Evolutionary conservation across 2,888 invertebrate genomes (phyloP).

Genomic region (Laspeyria flexula): DNA sequence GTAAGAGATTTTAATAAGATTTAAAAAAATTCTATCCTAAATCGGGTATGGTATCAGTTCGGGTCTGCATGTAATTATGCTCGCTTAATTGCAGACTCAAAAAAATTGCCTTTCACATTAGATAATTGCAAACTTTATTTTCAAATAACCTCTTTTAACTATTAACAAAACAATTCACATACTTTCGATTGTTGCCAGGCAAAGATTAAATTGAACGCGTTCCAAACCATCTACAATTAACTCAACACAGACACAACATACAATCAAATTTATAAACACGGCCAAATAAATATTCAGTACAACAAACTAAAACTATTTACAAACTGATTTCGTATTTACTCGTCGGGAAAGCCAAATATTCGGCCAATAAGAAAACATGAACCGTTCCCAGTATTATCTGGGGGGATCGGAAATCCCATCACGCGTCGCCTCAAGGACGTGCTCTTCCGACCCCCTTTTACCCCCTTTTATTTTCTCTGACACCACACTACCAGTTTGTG

Average conservation of each 20-base stretch:
- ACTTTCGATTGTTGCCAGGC: no score
- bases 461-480: slow-evolving; percentile 28
- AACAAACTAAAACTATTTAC: neutral
- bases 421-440: slow-evolving; percentile 32
- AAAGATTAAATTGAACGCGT: slow-evolving; percentile 14
- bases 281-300: slow-evolving; percentile 4
- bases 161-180: no score
- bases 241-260: slow-evolving; percentile 7
- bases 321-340: slow-evolving; percentile 15
- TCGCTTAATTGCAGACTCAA: no score
- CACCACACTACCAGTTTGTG: slow-evolving; percentile 20
- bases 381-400: slow-evolving; percentile 8
- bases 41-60: no score
- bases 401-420: slow-evolving; percentile 30
- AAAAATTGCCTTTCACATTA: no score
- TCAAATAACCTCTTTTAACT: no score
- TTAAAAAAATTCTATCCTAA: no score
- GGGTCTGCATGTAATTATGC: no score
- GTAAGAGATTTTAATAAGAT: no score
- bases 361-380: slow-evolving; percentile 11
- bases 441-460: slow-evolving; percentile 5
- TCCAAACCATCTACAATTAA: slow-evolving; percentile 16
- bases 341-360: slow-evolving; percentile 7
- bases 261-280: slow-evolving; percentile 1
- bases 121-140: no score